Evolutionary conservation across 2,888 invertebrate genomes (phyloP).

Genomic region (Hydriomena furcata): DNA sequence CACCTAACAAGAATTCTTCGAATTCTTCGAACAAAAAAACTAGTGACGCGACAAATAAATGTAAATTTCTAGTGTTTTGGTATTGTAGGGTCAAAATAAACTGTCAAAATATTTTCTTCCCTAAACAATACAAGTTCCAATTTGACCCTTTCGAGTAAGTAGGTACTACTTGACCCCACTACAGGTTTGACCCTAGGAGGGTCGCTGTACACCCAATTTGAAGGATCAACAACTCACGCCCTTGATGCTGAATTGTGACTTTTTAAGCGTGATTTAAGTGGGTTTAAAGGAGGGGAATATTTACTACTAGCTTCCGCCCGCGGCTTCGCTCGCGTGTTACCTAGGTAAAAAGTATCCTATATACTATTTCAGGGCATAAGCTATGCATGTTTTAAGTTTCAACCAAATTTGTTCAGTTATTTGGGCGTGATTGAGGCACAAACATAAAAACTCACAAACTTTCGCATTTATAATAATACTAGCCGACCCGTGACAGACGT

Average conservation of each 20-base stretch:
- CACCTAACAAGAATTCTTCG: no score
- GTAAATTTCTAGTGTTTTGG: no score
- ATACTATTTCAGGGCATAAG: no score
- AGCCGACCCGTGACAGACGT: no score
- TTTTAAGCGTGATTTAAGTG: conserved; percentile 19
- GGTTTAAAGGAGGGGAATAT: background rate
- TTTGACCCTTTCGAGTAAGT: background rate
- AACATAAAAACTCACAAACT: no score
- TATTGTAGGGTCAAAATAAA: background rate
- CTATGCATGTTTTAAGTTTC: no score
- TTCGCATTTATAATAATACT: no score
- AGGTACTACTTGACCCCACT: conserved; percentile 1
- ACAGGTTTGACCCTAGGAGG: conserved; percentile 8
- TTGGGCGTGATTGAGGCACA: no score
- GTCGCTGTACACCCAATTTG: conserved; percentile 9
- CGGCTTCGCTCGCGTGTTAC: background rate
- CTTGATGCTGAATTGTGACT: conserved; percentile 15
- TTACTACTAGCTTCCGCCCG: background rate
- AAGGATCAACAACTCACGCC: conserved; percentile 13
- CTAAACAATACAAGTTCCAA: conserved; percentile 1
- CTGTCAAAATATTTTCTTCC: background rate
- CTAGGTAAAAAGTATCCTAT: no score
- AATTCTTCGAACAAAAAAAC: no score
- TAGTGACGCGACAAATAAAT: no score
- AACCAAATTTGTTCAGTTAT: no score